Evolutionary conservation across 2,797 vertebrate species (phyloP).

Genomic region (Ptychadena robeensis): DNA sequence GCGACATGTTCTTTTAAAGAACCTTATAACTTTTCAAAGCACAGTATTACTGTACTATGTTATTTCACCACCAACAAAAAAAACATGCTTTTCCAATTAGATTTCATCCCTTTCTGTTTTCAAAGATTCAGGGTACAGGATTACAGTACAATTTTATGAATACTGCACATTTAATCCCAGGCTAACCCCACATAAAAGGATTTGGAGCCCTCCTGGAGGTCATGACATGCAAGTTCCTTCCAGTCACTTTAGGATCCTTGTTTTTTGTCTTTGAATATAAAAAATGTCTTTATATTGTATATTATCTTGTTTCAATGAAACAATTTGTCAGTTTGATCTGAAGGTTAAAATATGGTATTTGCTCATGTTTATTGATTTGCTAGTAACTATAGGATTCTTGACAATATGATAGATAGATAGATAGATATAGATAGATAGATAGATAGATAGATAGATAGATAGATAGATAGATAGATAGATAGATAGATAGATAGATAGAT

Average conservation of each 20-base stretch:
- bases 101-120: slow-evolving; percentile 46
- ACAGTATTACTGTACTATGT: neutral
- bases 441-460: no score
- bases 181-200: slow-evolving; percentile 51
- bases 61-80: slow-evolving; percentile 37
- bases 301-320: no score
- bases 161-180: slow-evolving; percentile 50
- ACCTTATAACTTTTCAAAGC: slow-evolving; percentile 15
- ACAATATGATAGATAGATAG: no score
- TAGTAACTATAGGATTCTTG: no score
- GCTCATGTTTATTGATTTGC: no score
- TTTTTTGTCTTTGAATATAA: slow-evolving; percentile 1
- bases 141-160: slow-evolving; percentile 42
- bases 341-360: no score
- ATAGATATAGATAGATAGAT: no score
- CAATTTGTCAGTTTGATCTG: no score
- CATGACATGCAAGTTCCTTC: slow-evolving; percentile 27
- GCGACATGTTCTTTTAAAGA: neutral
- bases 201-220: slow-evolving; percentile 36
- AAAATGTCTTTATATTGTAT: neutral
- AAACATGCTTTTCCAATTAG: slow-evolving; percentile 50
- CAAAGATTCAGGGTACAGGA: slow-evolving; percentile 21
- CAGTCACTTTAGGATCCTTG: slow-evolving; percentile 6
- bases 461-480: no score
- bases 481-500: no score